These are phyloP conservation scores for Acanthoscelides obtectus DNA, from an alignment of 2,888 invertebrate genomes.

Conservation along the genomic window DNA sequence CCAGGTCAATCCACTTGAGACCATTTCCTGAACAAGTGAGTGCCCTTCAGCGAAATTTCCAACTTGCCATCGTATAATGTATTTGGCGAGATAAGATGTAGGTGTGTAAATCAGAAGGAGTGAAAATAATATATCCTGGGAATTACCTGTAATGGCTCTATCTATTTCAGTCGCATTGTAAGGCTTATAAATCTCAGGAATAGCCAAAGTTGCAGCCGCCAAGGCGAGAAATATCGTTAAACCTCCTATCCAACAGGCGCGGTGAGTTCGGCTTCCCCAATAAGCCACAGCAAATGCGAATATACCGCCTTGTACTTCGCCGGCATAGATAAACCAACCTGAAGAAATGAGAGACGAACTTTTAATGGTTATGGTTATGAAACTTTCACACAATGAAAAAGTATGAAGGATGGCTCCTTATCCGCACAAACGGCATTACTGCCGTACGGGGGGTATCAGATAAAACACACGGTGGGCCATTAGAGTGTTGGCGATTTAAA, in stretches of 20 bases:
- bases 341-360: constrained; percentile 16
- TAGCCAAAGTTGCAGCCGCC: constrained; percentile 49
- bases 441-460: background rate
- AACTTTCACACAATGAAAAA: background rate
- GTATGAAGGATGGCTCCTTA: background rate
- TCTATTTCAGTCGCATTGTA: constrained; percentile 27
- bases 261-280: constrained; percentile 56
- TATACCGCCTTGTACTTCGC: constrained; percentile 53
- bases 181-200: constrained; percentile 53
- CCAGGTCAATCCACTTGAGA: too few relatives aligned
- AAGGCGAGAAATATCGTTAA: constrained; percentile 52
- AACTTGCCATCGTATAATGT: background rate
- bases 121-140: background rate
- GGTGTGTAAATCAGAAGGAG: background rate
- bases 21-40: too few relatives aligned
- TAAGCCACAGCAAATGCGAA: constrained; percentile 53
- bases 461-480: constrained; percentile 12
- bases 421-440: background rate
- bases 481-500: too few relatives aligned
- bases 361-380: background rate
- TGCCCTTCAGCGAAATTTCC: too few relatives aligned
- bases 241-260: constrained; percentile 56
- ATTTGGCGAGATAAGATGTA: background rate
- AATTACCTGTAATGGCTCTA: constrained; percentile 27
- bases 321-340: constrained; percentile 57